Conservation (phyloP, 1,140 invertebrate species). For the Brachionus asplanchnoidis region DNA sequence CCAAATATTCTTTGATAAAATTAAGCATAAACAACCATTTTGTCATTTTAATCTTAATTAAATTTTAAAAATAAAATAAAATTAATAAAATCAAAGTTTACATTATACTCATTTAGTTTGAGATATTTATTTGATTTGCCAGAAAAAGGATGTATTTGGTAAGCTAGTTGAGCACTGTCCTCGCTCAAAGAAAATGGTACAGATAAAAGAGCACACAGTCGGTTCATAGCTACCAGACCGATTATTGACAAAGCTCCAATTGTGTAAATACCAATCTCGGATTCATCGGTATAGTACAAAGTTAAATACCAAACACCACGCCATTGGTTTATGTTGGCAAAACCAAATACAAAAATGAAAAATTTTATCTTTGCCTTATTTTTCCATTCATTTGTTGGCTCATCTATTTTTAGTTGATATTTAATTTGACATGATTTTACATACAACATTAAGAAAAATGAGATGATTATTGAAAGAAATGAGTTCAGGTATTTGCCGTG, state of each 20-base stretch:
- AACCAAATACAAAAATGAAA: neutral
- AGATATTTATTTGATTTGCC: neutral
- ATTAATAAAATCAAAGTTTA: neutral
- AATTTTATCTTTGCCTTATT: neutral
- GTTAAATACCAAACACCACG: slow-evolving; percentile 33
- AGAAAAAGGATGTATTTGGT: slow-evolving; percentile 20
- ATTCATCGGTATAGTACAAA: neutral
- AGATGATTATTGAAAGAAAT: neutral
- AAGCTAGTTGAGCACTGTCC: neutral
- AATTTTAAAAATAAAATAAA: neutral
- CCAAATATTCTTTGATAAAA: slow-evolving; percentile 14
- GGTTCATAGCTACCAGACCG: neutral
- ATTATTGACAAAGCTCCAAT: neutral
- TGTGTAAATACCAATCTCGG: neutral
- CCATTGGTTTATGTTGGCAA: slow-evolving; percentile 33
- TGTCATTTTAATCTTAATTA: neutral
- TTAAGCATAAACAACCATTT: slow-evolving; percentile 15
- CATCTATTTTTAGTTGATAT: neutral
- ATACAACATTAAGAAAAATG: neutral
- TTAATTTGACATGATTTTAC: neutral
- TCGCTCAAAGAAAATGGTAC: neutral
- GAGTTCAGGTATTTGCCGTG: neutral
- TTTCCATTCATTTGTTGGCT: neutral
- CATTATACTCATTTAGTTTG: slow-evolving; percentile 24
- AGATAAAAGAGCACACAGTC: neutral